Evolutionary conservation across 2,888 invertebrate genomes (phyloP), one percentile per base, ranked within the genome.

Genomic region (Conchocele bisecta): DNA sequence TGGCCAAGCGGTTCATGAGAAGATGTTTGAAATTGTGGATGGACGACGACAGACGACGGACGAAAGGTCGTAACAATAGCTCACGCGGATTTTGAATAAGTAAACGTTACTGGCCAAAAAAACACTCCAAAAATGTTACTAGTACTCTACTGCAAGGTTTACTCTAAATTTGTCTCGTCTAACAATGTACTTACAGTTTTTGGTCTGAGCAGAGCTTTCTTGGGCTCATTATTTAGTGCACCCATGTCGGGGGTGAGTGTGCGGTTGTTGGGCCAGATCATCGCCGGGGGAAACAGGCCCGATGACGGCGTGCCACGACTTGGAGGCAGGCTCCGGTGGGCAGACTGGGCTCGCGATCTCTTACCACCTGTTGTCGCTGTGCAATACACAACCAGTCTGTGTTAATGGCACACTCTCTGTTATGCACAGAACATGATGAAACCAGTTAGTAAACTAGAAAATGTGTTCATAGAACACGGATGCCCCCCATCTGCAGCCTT

Each of bases 161-260:
- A 28, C 22, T 31, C n/a, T 24, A 31, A 29, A 15, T 17, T 31
- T 6, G 35, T 28, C 4, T 24, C 2, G 56, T 39, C 9, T n/a
- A n/a, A 2, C 24, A n/a, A 51, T 28, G 3, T 17, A 75, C 86
- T 82, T 75, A 90, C 90, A 37, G 89, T 89, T 80, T 89, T 89
- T 15, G 90, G 90, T 50, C 90, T 71, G 71, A 87, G 88, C 44
- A 89, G 83, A 60, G 84, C 86, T 74, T 84, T 87, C 51, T 57
- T 53, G 42, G 85, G 86, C 56, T 75, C 60, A 50, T 82, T 82
- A 50, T 83, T 81, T 15, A 77, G 60, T 5, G 57, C 66, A 5
- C 84, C 86, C 44, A 81, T 78, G 11, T 79, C 80, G 0, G 87
- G 86, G 17, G 87, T 87, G 6, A 83, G 66, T 28, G 82, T 85